Percentiles rank a stretch among this genome's conserved stretches.
These are phyloP conservation scores for Mnemiopsis leidyi DNA, from an alignment of 37 sponge, comb jelly and placozoan genomes.

Conservation along the genomic window DNA sequence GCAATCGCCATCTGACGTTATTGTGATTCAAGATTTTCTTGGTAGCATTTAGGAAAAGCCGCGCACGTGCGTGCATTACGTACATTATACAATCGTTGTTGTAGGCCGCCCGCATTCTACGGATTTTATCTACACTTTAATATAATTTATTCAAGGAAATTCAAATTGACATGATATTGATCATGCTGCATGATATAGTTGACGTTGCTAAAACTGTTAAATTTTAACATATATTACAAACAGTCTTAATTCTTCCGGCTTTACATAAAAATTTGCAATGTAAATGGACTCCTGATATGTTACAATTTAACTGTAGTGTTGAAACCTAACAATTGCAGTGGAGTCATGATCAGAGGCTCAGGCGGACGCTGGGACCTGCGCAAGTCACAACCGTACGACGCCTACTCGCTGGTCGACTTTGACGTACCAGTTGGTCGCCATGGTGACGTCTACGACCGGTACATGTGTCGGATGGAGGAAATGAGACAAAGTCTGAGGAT, in stretches of 20 bases:
- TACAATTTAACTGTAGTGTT: too few relatives aligned
- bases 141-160: background rate
- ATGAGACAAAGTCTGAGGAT: slow-evolving; percentile 96
- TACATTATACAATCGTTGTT: too few relatives aligned
- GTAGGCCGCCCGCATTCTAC: too few relatives aligned
- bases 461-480: slow-evolving; percentile 78
- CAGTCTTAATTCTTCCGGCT: too few relatives aligned
- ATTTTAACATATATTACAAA: too few relatives aligned
- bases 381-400: slow-evolving; percentile 97
- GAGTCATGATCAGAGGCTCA: slow-evolving; percentile 93
- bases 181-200: too few relatives aligned
- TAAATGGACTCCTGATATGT: too few relatives aligned
- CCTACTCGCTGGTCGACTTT: slow-evolving; percentile 92
- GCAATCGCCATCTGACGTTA: background rate
- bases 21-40: background rate
- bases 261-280: too few relatives aligned
- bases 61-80: background rate
- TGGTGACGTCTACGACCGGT: slow-evolving; percentile 93
- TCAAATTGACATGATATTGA: too few relatives aligned
- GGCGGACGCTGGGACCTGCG: slow-evolving; percentile 95
- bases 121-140: background rate
- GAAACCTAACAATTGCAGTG: slow-evolving; percentile 70
- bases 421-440: slow-evolving; percentile 93
- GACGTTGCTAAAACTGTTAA: too few relatives aligned
- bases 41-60: background rate